phyloP scores from a whole-genome alignment of 2,888 invertebrate genomes.

The Rosalia funebris region DNA sequence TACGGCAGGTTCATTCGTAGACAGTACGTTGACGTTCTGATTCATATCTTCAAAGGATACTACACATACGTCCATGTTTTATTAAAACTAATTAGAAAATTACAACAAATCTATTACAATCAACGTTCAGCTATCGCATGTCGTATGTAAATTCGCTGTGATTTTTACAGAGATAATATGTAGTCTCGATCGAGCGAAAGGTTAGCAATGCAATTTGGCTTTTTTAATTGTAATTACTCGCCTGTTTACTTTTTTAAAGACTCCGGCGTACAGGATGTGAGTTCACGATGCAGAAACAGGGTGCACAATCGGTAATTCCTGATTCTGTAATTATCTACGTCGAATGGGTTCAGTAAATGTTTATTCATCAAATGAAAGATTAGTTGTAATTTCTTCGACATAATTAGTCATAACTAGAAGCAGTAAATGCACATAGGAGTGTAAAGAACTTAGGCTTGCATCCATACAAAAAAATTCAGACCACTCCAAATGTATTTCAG shows the following conservation, averaged over 20 bases:
- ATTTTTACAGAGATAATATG: slow-evolving; percentile 7
- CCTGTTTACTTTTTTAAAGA: background rate
- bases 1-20: background rate
- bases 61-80: background rate
- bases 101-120: slow-evolving; percentile 18
- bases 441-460: no score
- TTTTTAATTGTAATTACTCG: background rate
- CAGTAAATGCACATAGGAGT: no score
- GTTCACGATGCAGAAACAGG: no score
- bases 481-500: no score
- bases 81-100: slow-evolving; percentile 17
- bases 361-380: no score
- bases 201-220: background rate
- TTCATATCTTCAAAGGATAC: slow-evolving; percentile 1
- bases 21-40: background rate
- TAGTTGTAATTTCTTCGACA: no score
- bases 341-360: no score
- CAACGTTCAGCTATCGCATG: slow-evolving; percentile 7
- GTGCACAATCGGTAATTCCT: no score
- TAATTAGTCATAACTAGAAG: no score
- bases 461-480: no score
- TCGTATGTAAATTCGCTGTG: slow-evolving; percentile 24
- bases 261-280: background rate
- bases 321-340: no score
- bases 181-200: background rate